A percentile compares a stretch with the other conserved stretches of the same genome.
Conservation (phyloP, 2,888 invertebrate genomes). For the Stenchaetothrips biformis region DNA sequence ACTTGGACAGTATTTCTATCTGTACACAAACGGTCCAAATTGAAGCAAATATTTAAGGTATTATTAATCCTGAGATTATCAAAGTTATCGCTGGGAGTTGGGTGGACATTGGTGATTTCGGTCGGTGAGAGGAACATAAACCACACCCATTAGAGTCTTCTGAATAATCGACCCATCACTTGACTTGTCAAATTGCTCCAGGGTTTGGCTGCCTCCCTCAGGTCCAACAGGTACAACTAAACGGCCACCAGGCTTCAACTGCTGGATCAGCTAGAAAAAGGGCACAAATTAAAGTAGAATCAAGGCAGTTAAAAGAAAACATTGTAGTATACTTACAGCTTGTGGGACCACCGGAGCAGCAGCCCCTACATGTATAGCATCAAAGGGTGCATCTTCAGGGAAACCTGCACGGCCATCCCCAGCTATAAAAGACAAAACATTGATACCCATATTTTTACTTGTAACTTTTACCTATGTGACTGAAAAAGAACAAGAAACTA, state of each 20-base stretch:
- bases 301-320: background rate
- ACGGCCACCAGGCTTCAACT: constrained; percentile 87
- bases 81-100: background rate
- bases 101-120: constrained; percentile 63
- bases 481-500: constrained; percentile 28
- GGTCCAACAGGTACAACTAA: constrained; percentile 88
- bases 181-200: constrained; percentile 87
- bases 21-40: background rate
- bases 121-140: constrained; percentile 95
- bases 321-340: constrained; percentile 52
- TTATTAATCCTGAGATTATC: background rate
- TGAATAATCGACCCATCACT: constrained; percentile 69
- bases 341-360: constrained; percentile 74
- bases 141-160: constrained; percentile 86
- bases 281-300: background rate
- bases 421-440: constrained; percentile 48
- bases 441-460: background rate
- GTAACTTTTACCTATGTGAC: background rate
- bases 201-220: constrained; percentile 76
- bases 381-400: constrained; percentile 69
- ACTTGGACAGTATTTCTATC: background rate
- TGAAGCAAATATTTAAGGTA: background rate
- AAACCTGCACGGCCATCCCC: constrained; percentile 88
- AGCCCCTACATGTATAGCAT: constrained; percentile 92
- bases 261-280: constrained; percentile 64